These are phyloP conservation scores for Maniola jurtina DNA, from an alignment of 1,140 invertebrate genomes.

Conservation along the genomic window DNA sequence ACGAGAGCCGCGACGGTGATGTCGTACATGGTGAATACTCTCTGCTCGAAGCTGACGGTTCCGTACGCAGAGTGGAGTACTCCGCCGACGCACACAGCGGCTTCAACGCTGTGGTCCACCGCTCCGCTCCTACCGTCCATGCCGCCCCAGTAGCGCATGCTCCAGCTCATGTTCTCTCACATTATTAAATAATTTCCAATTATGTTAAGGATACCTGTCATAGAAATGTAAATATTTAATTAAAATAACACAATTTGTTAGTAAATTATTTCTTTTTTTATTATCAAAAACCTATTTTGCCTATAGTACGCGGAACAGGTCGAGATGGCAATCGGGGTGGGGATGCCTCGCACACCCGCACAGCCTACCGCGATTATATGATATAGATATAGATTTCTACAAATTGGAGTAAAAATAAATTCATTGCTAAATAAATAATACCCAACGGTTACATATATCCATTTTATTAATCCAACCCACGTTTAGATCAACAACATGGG, in stretches of 20 bases:
- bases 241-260: slow-evolving; percentile 1
- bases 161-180: slow-evolving; percentile 26
- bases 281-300: slow-evolving; percentile 20
- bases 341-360: too few species aligned
- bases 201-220: background rate
- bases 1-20: slow-evolving; percentile 78
- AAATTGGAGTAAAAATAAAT: too few species aligned
- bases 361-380: too few species aligned
- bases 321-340: too few species aligned
- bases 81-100: slow-evolving; percentile 77
- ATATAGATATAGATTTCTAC: too few species aligned
- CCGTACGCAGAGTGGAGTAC: slow-evolving; percentile 77
- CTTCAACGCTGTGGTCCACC: slow-evolving; percentile 80
- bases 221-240: slow-evolving; percentile 9
- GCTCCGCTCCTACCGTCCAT: slow-evolving; percentile 61
- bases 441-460: too few species aligned
- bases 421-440: too few species aligned
- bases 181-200: slow-evolving; percentile 26
- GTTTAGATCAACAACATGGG: too few species aligned
- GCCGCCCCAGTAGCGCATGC: slow-evolving; percentile 29
- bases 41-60: slow-evolving; percentile 77
- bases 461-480: too few species aligned
- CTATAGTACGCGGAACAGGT: too few species aligned
- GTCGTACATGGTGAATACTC: slow-evolving; percentile 79
- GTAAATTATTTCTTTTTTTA: background rate